A percentile compares a stretch with the other conserved stretches of the same genome.
phyloP scores from a whole-genome alignment of 2,888 invertebrate genomes.

The Nymphalis urticae region DNA sequence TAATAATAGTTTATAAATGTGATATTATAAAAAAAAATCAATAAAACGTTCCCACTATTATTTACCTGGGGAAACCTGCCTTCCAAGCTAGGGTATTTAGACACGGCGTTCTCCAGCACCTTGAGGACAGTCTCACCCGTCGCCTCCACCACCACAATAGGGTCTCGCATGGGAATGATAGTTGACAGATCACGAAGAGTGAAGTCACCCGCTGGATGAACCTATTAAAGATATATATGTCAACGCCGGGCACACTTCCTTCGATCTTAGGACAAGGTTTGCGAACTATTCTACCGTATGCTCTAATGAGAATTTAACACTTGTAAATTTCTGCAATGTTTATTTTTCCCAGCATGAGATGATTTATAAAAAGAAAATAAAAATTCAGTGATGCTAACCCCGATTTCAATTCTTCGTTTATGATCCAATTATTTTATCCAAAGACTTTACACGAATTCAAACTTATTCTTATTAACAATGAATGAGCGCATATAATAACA shows the following conservation, averaged over 20 bases:
- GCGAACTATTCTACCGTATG: too few relatives aligned
- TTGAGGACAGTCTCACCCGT: slow-evolving; percentile 85
- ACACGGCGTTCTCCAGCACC: slow-evolving; percentile 92
- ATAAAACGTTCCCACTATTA: neutral
- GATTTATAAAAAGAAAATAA: neutral
- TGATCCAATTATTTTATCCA: too few relatives aligned
- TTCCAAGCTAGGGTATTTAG: slow-evolving; percentile 92
- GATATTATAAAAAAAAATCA: too few relatives aligned
- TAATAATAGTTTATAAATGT: too few relatives aligned
- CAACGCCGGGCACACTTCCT: too few relatives aligned
- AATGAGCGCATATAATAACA: neutral
- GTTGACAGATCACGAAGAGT: slow-evolving; percentile 90
- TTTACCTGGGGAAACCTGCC: slow-evolving; percentile 91
- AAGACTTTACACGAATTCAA: too few relatives aligned
- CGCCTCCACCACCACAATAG: slow-evolving; percentile 88
- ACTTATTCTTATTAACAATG: too few relatives aligned
- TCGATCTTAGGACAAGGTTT: too few relatives aligned
- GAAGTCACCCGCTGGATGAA: slow-evolving; percentile 92
- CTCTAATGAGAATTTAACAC: too few relatives aligned
- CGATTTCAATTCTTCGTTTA: too few relatives aligned
- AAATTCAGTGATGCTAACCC: too few relatives aligned
- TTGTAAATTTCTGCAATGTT: too few relatives aligned
- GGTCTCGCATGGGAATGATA: slow-evolving; percentile 93
- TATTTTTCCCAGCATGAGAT: neutral
- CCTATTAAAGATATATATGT: slow-evolving; percentile 48